Evolutionary conservation across 2,888 invertebrate species (phyloP), one percentile per base, ranked within the genome.

Genomic region (Catotricha subobsoleta): DNA sequence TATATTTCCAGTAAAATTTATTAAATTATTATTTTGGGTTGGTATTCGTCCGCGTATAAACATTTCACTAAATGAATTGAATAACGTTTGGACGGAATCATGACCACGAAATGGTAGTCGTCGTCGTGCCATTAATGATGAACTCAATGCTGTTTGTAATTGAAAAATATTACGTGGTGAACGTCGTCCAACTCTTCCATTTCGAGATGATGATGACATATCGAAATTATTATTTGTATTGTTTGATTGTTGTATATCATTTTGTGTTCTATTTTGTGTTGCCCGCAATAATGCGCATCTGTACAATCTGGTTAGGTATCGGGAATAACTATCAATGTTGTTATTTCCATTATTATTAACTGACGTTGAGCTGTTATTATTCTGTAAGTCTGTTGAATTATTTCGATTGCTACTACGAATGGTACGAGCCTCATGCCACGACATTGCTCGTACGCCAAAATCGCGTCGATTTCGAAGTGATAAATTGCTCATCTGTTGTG

Each of bases 1-100:
- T 25, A 48, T 38, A 13, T 39, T 45, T 3, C 48, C 48, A 20
- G 44, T 36, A 41, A 48, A 48, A 25, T 45, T 42, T 12, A 30
- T 38, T 9, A 46, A 21, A 27, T n/a, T 28, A 13, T 31, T 33
- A 35, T 25, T 20, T 13, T n/a, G 31, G 10, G 40, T 27, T 13
- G 40, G 23, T 12, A 43, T 40, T 19, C 41, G 39, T 16, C 45
- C 43, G 7, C 39, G 34, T 30, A 42, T 37, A 25, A 42, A 45
- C 10, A 36, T 33, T 23, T 43, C 25, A 29, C 38, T 25, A 9
- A 42, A 3, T 20, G 28, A 6, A 15, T 23, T 13, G 8, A 37
- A 37, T 7, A 37, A 5, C n/a, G 12, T 25, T 13, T 37, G 23
- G 12, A 37, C 23, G 12, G 5, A 12, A 2, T 10, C 13, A 3